These are phyloP conservation scores for Chionomys nivalis DNA, from an alignment of 2,113 vertebrate species.

Conservation along the genomic window DNA sequence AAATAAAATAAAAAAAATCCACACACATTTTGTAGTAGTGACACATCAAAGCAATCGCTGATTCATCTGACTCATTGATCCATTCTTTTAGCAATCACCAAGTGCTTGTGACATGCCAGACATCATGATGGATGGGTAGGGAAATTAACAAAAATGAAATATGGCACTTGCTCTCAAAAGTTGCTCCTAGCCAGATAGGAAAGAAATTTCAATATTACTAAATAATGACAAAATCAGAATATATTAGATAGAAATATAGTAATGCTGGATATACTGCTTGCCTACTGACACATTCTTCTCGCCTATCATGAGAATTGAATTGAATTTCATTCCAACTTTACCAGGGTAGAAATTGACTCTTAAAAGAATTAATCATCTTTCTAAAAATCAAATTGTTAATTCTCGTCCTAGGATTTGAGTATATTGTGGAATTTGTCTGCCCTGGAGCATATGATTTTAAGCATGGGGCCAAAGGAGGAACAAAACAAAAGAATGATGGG, in stretches of 20 bases:
- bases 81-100: neutral
- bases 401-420: neutral
- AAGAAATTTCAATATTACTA: neutral
- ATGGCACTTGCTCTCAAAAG: neutral
- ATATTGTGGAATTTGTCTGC: neutral
- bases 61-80: neutral
- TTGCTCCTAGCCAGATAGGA: neutral
- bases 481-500: neutral
- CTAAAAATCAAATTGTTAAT: neutral
- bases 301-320: neutral
- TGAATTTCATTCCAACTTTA: neutral
- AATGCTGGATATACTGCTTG: too few species aligned
- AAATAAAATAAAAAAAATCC: neutral
- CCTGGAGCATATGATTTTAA: neutral
- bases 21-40: conserved; percentile 37
- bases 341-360: neutral
- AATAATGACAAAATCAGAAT: neutral
- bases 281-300: neutral
- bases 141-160: conserved; percentile 8
- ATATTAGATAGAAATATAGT: neutral
- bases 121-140: neutral
- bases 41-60: conserved; percentile 27
- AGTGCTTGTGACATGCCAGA: neutral
- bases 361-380: neutral
- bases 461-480: neutral